Evolutionary conservation across 2,113 vertebrate genomes (phyloP), one percentile per base, ranked within the genome.

Genomic region (Hassar affinis): DNA sequence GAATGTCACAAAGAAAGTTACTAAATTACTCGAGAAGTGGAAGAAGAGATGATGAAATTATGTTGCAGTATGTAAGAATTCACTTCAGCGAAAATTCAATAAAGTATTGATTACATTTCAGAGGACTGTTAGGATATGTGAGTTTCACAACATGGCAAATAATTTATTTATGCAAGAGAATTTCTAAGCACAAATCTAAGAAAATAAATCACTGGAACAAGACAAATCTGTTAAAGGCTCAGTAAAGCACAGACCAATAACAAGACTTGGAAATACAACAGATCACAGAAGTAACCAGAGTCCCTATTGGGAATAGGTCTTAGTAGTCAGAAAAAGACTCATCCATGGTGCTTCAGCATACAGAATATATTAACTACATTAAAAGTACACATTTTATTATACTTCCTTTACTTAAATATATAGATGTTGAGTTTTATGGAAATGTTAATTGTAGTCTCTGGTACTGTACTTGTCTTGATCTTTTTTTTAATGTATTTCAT

Each of bases 1-100:
- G 78, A 82, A 74, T 42, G 72, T 81, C 62, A 85, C 62, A 88
- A 33, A 76, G 71, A 57, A 84, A 64, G 54, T 35, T 80, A 81
- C 87, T 84, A 77, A 66, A 87, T 88, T 80, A 80, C 82, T 72
- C 51, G n/a, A 59, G 25, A 71, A n/a, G 61, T 64, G 6, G 78
- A 68, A 35, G 66, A 64, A n/a, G 27, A 84, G 62, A 77, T 64
- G 33, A 17, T 52, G 56, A 68, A 78, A 81, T 79, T 22, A 17
- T 76, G 22, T 33, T 45, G 30, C 76, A 85, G 76, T 68, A 18
- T 81, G 85, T 77, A 66, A 72, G 78, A 56, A 54, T 74, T 49
- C 51, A 30, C 57, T 49, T 7, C 30, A 22, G 76, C n/a, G 45
- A 22, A 68, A 71, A 56, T 81, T 82, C 25, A 86, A 56, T 45